Evolutionary conservation across 2,797 vertebrate genomes (phyloP).

Genomic region (Streptopelia turtur): DNA sequence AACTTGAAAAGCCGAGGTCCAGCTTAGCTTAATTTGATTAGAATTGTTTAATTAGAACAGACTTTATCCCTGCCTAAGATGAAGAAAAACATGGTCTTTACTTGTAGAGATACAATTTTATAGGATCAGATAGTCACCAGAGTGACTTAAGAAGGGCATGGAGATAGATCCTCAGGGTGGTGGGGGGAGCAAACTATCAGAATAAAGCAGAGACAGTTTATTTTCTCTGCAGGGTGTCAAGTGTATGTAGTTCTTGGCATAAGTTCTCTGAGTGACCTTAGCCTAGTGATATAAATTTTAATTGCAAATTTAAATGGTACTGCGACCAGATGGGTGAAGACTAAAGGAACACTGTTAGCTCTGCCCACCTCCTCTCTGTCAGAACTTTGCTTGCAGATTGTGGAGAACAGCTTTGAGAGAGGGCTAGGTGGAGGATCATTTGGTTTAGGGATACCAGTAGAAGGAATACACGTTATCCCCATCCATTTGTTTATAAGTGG

Average conservation of each 20-base stretch:
- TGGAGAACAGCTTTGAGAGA: not conserved
- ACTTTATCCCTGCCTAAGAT: not conserved
- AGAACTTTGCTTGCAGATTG: not conserved
- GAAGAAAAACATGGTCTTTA: not conserved
- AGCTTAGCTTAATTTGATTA: not conserved
- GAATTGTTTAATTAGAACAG: not conserved
- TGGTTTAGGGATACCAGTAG: not conserved
- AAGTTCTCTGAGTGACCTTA: slow-evolving; percentile 40
- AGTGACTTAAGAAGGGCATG: not conserved
- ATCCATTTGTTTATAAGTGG: not conserved
- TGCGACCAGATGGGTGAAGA: slow-evolving; percentile 11
- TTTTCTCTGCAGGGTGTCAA: slow-evolving; percentile 29
- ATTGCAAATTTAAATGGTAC: slow-evolving; percentile 6
- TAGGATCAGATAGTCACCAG: not conserved
- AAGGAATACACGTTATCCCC: not conserved
- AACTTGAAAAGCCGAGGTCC: not conserved
- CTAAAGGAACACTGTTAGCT: not conserved
- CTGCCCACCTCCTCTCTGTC: not conserved
- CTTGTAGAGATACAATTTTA: not conserved
- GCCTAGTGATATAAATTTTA: slow-evolving; percentile 44
- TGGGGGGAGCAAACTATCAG: not conserved
- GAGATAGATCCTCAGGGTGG: not conserved
- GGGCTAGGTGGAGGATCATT: not conserved
- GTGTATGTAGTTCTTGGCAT: slow-evolving; percentile 35
- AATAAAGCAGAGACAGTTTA: slow-evolving; percentile 19